phyloP scores from a whole-genome alignment of 2,888 invertebrate genomes.

The Parnassius glacialis region DNA sequence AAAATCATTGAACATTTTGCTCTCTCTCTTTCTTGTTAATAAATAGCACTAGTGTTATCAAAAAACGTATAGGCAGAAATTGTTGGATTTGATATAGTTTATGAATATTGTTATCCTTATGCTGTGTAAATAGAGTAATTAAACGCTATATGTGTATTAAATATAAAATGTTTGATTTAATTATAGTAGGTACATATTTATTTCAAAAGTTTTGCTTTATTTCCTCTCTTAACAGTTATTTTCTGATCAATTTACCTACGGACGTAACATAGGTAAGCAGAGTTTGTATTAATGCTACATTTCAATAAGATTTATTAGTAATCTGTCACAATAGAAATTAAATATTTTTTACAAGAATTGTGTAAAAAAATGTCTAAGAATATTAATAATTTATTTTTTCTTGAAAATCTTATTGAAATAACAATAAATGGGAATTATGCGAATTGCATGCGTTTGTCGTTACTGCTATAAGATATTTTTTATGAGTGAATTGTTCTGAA shows the following conservation, averaged over 20 bases:
- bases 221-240: slow-evolving; percentile 42
- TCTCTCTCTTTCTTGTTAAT: slow-evolving; percentile 75
- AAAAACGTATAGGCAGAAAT: slow-evolving; percentile 73
- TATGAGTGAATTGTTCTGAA: no score
- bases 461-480: neutral
- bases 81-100: slow-evolving; percentile 82
- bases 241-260: slow-evolving; percentile 38
- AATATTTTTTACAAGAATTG: neutral
- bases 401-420: slow-evolving; percentile 13
- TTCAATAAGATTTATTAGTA: slow-evolving; percentile 47
- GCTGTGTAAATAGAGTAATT: slow-evolving; percentile 81
- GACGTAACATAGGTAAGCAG: slow-evolving; percentile 68
- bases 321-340: neutral
- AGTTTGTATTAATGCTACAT: slow-evolving; percentile 45
- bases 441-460: slow-evolving; percentile 15
- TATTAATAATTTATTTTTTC: neutral
- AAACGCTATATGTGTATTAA: slow-evolving; percentile 78
- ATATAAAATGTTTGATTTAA: slow-evolving; percentile 70
- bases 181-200: slow-evolving; percentile 53
- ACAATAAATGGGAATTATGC: neutral
- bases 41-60: slow-evolving; percentile 77
- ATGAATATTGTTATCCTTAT: slow-evolving; percentile 80
- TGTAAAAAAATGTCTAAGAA: neutral
- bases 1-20: slow-evolving; percentile 67
- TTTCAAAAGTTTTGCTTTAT: slow-evolving; percentile 19